Percentiles rank a stretch among this genome's conserved stretches.
Evolutionary conservation across 2,797 vertebrate species (phyloP).

Genomic region (Gobio occitaniae): DNA sequence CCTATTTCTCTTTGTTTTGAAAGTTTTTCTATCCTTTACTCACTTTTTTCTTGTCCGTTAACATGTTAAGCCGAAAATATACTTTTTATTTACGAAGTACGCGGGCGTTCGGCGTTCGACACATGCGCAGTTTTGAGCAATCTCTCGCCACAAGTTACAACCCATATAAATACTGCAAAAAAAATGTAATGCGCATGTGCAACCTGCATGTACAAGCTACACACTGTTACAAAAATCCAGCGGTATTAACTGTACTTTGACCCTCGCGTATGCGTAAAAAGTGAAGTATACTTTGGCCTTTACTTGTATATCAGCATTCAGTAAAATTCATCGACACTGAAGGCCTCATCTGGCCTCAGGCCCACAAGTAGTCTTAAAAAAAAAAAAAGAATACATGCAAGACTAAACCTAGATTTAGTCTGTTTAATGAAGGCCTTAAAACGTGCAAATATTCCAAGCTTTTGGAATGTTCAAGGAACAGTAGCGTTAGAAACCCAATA

Average conservation of each 20-base stretch:
- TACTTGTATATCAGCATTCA: background rate
- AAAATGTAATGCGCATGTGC: no score
- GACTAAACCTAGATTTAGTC: background rate
- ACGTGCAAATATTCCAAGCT: background rate
- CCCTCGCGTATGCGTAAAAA: no score
- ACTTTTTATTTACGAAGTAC: no score
- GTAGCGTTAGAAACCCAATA: background rate
- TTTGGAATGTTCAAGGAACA: background rate
- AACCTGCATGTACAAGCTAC: no score
- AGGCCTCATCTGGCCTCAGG: background rate
- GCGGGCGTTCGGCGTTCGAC: no score
- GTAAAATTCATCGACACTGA: background rate
- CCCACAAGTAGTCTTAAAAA: background rate
- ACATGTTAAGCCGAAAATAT: background rate
- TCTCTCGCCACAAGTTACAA: no score
- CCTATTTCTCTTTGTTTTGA: background rate
- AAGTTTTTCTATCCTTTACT: slow-evolving; percentile 26
- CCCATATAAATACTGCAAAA: no score
- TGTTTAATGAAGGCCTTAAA: background rate
- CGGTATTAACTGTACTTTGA: no score
- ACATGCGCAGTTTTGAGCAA: no score
- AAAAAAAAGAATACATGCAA: background rate
- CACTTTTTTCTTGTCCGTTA: slow-evolving; percentile 5
- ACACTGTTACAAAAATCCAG: no score
- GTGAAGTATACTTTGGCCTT: no score